Percentiles rank a stretch among this genome's conserved stretches.
Evolutionary conservation across 2,888 invertebrate genomes (phyloP).

Genomic region (Synergus gifuensis): DNA sequence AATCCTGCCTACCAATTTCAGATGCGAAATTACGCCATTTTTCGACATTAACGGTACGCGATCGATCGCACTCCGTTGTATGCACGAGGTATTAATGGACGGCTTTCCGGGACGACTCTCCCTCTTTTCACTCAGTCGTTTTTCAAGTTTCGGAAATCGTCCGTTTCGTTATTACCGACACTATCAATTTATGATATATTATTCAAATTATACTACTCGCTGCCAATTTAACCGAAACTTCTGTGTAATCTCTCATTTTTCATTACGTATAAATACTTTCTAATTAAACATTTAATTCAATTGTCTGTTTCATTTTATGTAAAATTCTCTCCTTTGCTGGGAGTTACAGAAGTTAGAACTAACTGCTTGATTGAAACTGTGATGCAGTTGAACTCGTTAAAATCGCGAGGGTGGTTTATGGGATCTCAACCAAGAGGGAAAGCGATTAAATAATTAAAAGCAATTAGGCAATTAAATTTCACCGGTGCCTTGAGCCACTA

Average conservation of each 20-base stretch:
- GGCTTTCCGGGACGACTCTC: conserved; percentile 52
- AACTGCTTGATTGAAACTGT: conserved; percentile 30
- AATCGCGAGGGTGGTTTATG: conserved; percentile 61
- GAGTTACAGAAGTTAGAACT: not conserved
- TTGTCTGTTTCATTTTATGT: not conserved
- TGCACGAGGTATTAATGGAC: conserved; percentile 65
- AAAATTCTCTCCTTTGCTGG: not conserved
- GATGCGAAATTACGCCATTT: conserved; percentile 74
- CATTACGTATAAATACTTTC: too few relatives aligned
- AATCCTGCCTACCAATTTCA: conserved; percentile 73
- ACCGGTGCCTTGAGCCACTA: conserved; percentile 51
- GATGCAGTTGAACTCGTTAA: conserved; percentile 40
- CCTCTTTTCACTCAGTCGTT: not conserved
- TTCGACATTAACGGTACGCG: conserved; percentile 70
- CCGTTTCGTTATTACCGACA: not conserved
- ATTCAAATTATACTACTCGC: not conserved
- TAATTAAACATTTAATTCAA: too few relatives aligned
- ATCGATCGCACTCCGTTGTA: conserved; percentile 63
- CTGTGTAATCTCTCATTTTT: too few relatives aligned
- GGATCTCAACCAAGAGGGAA: conserved; percentile 66
- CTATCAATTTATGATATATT: not conserved
- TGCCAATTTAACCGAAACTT: not conserved
- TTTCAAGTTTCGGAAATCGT: conserved; percentile 28
- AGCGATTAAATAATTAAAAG: conserved; percentile 75
- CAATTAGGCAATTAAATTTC: conserved; percentile 74